A percentile compares a stretch with the other conserved stretches of the same genome.
These are phyloP conservation scores for Acholoe squamosa DNA, from an alignment of 2,888 invertebrate species.

Conservation along the genomic window DNA sequence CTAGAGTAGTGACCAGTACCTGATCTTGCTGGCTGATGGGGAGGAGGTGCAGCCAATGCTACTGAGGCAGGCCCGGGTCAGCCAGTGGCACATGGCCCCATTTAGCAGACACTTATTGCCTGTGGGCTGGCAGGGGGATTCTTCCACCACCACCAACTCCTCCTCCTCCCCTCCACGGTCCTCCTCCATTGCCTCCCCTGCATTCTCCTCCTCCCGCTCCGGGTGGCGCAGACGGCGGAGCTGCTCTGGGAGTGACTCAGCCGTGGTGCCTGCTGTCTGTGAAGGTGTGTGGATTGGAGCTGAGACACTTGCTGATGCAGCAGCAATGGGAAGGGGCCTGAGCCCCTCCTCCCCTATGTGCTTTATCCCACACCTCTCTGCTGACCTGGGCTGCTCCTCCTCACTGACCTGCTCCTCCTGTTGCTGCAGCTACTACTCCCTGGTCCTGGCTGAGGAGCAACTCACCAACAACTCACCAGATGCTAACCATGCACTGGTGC, in stretches of 20 bases:
- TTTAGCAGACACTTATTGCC: slow-evolving; percentile 13
- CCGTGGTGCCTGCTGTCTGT: slow-evolving; percentile 35
- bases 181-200: background rate
- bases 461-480: background rate
- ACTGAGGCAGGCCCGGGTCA: slow-evolving; percentile 22
- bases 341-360: no score
- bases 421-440: background rate
- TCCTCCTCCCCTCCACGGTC: background rate
- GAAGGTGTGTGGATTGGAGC: background rate
- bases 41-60: slow-evolving; percentile 26
- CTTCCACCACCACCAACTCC: background rate
- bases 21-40: slow-evolving; percentile 31
- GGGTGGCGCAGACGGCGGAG: slow-evolving; percentile 11
- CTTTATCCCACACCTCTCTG: no score
- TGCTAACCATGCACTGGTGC: background rate
- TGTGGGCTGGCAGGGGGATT: background rate
- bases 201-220: background rate
- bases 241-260: background rate
- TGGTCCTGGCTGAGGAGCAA: background rate
- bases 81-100: slow-evolving; percentile 23
- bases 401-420: background rate
- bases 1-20: slow-evolving; percentile 12
- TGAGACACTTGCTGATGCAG: no score
- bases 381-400: background rate
- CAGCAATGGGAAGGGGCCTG: no score